Evolutionary conservation across 2,113 vertebrate genomes (phyloP).

Genomic region (Felis catus): DNA sequence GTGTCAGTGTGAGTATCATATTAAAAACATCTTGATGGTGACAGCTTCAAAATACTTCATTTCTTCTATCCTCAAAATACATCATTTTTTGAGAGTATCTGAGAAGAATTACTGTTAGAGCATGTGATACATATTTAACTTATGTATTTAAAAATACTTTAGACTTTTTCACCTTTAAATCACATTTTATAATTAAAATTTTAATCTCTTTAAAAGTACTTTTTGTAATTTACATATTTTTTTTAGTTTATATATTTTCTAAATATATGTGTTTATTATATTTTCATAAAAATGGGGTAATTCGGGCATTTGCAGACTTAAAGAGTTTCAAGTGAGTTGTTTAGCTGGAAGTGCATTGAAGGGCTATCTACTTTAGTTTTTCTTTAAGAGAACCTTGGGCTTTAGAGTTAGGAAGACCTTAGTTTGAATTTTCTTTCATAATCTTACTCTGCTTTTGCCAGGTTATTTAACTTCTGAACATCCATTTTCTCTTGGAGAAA

Average conservation of each 20-base stretch:
- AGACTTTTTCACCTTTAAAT: not conserved
- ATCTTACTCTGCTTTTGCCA: not conserved
- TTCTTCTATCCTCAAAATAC: not conserved
- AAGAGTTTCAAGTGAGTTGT: conserved; percentile 27
- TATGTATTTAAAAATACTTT: not conserved
- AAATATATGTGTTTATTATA: not conserved
- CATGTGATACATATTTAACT: not conserved
- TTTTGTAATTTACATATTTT: not conserved
- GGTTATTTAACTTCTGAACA: not conserved
- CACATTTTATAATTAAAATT: not conserved
- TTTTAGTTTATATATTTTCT: not conserved
- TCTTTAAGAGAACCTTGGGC: not conserved
- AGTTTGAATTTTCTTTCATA: conserved; percentile 2
- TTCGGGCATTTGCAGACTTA: not conserved
- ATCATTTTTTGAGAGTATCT: not conserved
- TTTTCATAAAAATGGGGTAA: not conserved
- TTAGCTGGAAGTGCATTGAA: not conserved
- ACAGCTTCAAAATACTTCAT: conserved; percentile 30
- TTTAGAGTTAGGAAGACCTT: not conserved
- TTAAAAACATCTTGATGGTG: not conserved
- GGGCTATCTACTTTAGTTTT: not conserved
- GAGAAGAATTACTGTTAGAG: not conserved
- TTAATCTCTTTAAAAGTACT: not conserved
- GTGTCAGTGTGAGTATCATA: not conserved
- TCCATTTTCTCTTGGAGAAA: not conserved